Evolutionary conservation across 2,888 invertebrate species (phyloP), one percentile per base, ranked within the genome.

Genomic region (Geotrupes spiniger): DNA sequence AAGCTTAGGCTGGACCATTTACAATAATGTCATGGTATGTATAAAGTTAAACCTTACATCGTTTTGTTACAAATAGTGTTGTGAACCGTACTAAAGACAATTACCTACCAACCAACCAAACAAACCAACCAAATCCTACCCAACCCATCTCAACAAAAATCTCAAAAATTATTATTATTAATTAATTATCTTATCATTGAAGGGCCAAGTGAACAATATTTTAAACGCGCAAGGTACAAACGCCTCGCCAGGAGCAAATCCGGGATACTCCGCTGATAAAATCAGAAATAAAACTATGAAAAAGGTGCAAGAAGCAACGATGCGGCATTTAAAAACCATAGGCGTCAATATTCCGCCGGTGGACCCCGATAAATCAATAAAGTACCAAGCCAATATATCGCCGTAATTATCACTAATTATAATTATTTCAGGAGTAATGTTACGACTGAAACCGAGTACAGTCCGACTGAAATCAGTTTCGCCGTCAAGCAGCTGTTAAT

Each of bases 1-100:
- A 16, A 80, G 81, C 66, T 76, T 82, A 58, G 84, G 84, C 53
- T 83, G 82, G 79, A 85, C 84, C 2, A 82, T 86, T 66, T 86
- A 85, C 61, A 81, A 84, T 61, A 85, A 85, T 74, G 81, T 86
- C 49, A 79, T 87, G 77, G 82, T 82, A 71, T 73, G 15, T 38
- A 3, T 37, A 14, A 15, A 11, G 31, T 42, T 16, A 8, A 21
- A 21, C 15, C 9, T n/a, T 4, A 8, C n/a, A n/a, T n/a, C n/a
- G n/a, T n/a, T n/a, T n/a, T n/a, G n/a, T n/a, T n/a, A n/a, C n/a
- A n/a, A n/a, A n/a, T n/a, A n/a, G n/a, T n/a, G n/a, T n/a, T n/a
- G n/a, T n/a, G n/a, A n/a, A n/a, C n/a, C n/a, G n/a, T n/a, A n/a
- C n/a, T n/a, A n/a, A n/a, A n/a, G n/a, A n/a, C n/a, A n/a, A n/a